Evolutionary conservation across 2,113 vertebrate genomes (phyloP).

Genomic region (Prionailurus viverrinus): DNA sequence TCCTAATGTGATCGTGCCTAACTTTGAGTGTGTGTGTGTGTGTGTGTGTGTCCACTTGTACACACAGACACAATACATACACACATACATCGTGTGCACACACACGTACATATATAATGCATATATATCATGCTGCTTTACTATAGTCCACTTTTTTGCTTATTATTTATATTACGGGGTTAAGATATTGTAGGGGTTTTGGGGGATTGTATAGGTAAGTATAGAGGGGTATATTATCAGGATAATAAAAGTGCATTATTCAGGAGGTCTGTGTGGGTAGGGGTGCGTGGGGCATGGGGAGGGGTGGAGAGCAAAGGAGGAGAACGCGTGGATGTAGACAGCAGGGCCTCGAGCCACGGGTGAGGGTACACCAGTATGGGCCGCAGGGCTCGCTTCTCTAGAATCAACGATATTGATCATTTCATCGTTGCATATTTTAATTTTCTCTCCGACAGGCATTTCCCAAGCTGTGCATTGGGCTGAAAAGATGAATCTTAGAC

Average conservation of each 20-base stretch:
- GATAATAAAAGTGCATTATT: not conserved
- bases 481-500: conserved; percentile 47
- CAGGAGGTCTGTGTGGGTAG: not conserved
- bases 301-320: not conserved
- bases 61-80: accelerated
- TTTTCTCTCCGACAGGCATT: not conserved
- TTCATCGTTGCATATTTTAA: not conserved
- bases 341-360: accelerated
- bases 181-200: not conserved
- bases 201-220: not conserved
- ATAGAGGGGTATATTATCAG: not conserved
- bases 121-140: not conserved
- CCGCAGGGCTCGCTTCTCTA: not conserved
- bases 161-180: not conserved
- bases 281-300: not conserved
- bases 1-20: not conserved
- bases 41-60: too few species aligned
- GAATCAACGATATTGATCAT: not conserved
- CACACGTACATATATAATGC: not conserved
- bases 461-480: not conserved
- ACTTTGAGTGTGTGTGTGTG: not conserved
- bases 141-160: not conserved
- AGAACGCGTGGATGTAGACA: accelerated
- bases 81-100: too few species aligned
- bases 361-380: accelerated